Base-by-base conservation (phyloP, 2,797 vertebrate genomes). In the Serranus cabrilla region DNA sequence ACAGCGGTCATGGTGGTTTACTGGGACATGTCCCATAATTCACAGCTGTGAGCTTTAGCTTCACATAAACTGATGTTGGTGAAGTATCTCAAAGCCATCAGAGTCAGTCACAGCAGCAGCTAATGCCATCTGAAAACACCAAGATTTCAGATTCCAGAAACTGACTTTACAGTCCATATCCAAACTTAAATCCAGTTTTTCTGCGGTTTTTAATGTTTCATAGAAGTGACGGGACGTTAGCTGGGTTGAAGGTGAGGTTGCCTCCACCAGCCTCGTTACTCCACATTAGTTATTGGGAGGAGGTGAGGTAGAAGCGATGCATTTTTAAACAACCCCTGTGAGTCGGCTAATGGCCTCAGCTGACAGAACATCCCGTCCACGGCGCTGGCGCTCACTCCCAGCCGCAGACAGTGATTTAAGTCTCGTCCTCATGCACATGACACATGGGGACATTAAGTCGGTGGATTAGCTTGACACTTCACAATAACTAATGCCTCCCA, bases 401-500 rank as follows among this genome's bases (percentile, higher is more conserved):
- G 39, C 54, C 54, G 14, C 1, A 66, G 87, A 82, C 77, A 65
- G 60, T 88, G 74, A 89, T 91, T 80, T 81, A 87, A 55, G 46
- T 39, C 39, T 58, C 37, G 2, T 64, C 57, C 55, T 76, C 76
- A 56, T 57, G 75, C 74, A 75, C 67, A 71, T 71, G 84, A 87
- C 66, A 81, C 80, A 83, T 12, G 50, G 76, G 80, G 57, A 81
- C 81, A 92, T 93, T 91, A 91, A 70, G 58, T 34, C 59, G 16
- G 71, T 59, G 66, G 85, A 93, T 89, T 75, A 87, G 89, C 83
- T 75, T 74, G 87, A 90, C 81, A 61, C 71, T 67, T 79, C 89
- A 69, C 78, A 79, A 80, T 87, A 92, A 93, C 78, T 87, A 91
- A 94, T 91, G 89, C 72, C 68, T 87, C 72, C 85, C 64, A 71